Percentiles rank a stretch among this genome's conserved stretches.
phyloP scores from a whole-genome alignment of 2,888 invertebrate genomes.

The Dendrolimus houi region DNA sequence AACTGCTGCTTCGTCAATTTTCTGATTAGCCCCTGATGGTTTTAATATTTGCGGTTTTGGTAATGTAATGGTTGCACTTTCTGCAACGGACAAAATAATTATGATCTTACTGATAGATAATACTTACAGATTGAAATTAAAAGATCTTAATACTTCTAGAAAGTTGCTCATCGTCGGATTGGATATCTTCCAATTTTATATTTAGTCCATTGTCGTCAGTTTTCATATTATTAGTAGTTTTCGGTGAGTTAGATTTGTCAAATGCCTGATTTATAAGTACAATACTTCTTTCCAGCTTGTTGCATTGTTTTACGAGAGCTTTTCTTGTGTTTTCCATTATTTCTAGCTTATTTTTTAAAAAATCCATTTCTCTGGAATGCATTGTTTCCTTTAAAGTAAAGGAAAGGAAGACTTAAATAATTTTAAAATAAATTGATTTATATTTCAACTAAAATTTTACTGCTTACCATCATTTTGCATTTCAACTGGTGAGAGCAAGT shows the following conservation, averaged over 20 bases:
- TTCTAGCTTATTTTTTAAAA: constrained; percentile 41
- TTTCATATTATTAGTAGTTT: background rate
- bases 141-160: constrained; percentile 36
- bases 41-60: constrained; percentile 38
- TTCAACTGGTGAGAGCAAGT: constrained; percentile 52
- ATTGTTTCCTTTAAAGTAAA: constrained; percentile 42
- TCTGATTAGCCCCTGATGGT: constrained; percentile 9
- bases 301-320: constrained; percentile 40
- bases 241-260: constrained; percentile 18
- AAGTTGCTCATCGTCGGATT: constrained; percentile 47
- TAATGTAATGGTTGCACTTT: constrained; percentile 47
- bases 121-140: background rate
- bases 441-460: background rate
- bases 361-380: constrained; percentile 40
- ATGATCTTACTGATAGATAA: constrained; percentile 1
- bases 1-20: constrained; percentile 10
- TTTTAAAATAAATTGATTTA: constrained; percentile 1
- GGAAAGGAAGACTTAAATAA: background rate
- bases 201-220: constrained; percentile 12
- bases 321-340: constrained; percentile 39
- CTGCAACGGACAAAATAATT: constrained; percentile 28
- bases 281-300: constrained; percentile 46
- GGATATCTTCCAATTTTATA: constrained; percentile 44
- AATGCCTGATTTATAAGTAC: constrained; percentile 51
- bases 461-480: constrained; percentile 38